Evolutionary conservation across 2,797 vertebrate species (phyloP).

Genomic region (Smutsia gigantea): DNA sequence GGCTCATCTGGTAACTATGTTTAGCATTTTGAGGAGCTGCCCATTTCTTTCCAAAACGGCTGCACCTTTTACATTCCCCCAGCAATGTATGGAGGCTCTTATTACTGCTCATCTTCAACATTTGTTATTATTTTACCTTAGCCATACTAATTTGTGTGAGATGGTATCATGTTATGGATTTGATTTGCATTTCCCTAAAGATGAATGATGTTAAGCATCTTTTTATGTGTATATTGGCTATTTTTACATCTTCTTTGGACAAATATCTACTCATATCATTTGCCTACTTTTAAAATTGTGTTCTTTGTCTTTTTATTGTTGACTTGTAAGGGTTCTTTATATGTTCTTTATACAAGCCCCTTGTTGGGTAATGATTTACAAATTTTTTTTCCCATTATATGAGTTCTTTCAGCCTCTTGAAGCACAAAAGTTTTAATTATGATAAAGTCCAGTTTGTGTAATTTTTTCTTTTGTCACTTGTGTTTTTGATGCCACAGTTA

Average conservation of each 20-base stretch:
- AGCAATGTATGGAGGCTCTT: neutral
- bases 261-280: neutral
- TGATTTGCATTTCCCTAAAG: neutral
- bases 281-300: neutral
- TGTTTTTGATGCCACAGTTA: neutral
- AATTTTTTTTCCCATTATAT: neutral
- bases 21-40: neutral
- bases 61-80: neutral
- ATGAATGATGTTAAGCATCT: neutral
- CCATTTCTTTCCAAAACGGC: neutral
- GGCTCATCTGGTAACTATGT: neutral
- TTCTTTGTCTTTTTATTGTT: constrained; percentile 15
- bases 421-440: neutral
- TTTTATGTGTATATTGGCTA: neutral
- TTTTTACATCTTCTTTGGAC: neutral
- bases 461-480: neutral
- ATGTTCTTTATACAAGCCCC: neutral
- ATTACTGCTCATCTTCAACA: neutral
- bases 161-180: neutral
- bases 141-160: neutral
- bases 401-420: neutral
- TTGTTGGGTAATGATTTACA: neutral
- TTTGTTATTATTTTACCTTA: constrained; percentile 12
- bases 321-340: neutral
- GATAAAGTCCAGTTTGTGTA: neutral